Evolutionary conservation across 2,113 vertebrate species (phyloP), one percentile per base, ranked within the genome.

Genomic region (Actenoides lindsayi): DNA sequence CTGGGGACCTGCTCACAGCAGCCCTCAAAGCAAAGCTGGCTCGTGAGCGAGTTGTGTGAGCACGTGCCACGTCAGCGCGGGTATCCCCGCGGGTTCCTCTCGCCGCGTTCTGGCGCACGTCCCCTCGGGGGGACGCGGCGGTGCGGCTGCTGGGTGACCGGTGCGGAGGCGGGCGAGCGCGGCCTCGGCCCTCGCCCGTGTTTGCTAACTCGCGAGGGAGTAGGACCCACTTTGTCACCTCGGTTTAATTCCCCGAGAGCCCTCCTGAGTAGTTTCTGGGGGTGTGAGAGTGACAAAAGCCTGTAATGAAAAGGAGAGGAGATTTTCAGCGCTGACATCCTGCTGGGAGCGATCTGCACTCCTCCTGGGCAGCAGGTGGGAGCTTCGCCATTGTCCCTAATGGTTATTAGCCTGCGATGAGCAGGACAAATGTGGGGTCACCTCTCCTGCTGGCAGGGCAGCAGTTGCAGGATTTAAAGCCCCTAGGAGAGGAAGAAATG

Each of bases 301-400:
- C 90, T 31, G 50, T 81, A 91, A 96, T 98, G 96, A 96, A 95
- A 96, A 97, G 95, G 83, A 84, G 90, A 97, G 95, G 91, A 93
- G 95, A 96, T 97, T 96, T 95, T 93, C 95, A 95, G 97, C 67
- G 20, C 74, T 44, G 80, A 62, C 59, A 35, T 88, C 98, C 98
- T 91, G 96, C 94, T 90, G 97, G 92, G 98, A 83, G 95, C 19
- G 96, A 96, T 97, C 97, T 95, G 96, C 57, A 10, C 59, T 97
- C 97, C 97, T 98, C 87, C 97, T 94, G 97, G 98, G 98, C 97
- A 98, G 99, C 99, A 99, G 99, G 99, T 99, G 99, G 98, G 98
- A 98, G 96, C 97, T 90, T 93, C 75, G 87, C 92, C 94, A 91
- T 97, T 96, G 98, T 97, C 98, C 97, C 98, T 97, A 97, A 98